These are phyloP conservation scores for Thecocarcelia acutangulata DNA, from an alignment of 2,888 invertebrate species.

Conservation along the genomic window DNA sequence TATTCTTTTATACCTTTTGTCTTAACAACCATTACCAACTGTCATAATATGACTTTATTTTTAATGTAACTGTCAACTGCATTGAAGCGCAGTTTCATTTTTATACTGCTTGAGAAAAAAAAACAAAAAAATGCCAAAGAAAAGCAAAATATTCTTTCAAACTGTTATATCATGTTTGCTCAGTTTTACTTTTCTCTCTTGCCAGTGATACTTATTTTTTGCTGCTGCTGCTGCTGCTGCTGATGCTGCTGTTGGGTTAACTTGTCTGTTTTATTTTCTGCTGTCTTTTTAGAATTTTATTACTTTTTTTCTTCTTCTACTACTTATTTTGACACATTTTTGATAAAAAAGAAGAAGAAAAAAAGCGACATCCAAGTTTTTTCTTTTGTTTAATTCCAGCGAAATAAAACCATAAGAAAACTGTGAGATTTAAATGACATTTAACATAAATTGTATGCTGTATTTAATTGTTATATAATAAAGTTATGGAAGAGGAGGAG, in stretches of 20 bases:
- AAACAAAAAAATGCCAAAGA: background rate
- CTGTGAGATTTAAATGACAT: constrained; percentile 65
- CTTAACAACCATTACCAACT: constrained; percentile 65
- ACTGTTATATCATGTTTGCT: constrained; percentile 2
- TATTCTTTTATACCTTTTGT: constrained; percentile 50
- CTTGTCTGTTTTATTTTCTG: constrained; percentile 22
- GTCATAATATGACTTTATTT: constrained; percentile 68
- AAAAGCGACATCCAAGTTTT: constrained; percentile 21
- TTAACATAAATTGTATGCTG: constrained; percentile 65
- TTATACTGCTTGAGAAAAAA: constrained; percentile 1
- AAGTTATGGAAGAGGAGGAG: constrained; percentile 5
- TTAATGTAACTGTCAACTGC: constrained; percentile 68
- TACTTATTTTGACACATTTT: constrained; percentile 63
- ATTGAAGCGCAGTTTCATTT: constrained; percentile 57
- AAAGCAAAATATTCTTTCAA: constrained; percentile 18
- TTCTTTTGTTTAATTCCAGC: background rate
- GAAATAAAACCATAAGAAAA: constrained; percentile 38
- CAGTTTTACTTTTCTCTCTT: constrained; percentile 12
- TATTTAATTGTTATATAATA: constrained; percentile 46
- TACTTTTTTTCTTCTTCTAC: constrained; percentile 19
- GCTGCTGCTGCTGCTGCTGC: constrained; percentile 8
- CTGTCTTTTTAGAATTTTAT: constrained; percentile 25
- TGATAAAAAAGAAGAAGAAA: constrained; percentile 36
- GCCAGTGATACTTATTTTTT: background rate
- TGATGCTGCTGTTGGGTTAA: constrained; percentile 20